Conservation (phyloP, 2,113 vertebrate species). For the Phylloscopus trochilus region DNA sequence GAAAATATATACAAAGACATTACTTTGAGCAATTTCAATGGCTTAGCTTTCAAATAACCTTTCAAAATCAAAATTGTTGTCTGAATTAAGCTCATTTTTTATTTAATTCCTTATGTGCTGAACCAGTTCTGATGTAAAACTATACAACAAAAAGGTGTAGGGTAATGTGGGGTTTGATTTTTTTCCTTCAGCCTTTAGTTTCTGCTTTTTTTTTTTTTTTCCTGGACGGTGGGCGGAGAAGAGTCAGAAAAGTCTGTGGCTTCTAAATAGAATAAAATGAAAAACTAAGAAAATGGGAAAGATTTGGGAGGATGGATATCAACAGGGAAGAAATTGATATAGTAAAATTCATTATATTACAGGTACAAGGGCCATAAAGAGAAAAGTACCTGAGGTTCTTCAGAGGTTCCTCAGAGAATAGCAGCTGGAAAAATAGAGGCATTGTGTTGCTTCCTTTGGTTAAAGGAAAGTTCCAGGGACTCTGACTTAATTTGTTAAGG, state of each 20-base stretch:
- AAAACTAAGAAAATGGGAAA: neutral
- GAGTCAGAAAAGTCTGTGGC: neutral
- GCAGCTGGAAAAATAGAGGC: neutral
- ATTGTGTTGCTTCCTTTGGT: neutral
- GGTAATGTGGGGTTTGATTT: rapidly evolving
- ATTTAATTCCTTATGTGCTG: neutral
- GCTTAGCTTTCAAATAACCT: neutral
- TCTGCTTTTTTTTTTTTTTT: neutral
- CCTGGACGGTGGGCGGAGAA: rapidly evolving
- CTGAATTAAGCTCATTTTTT: neutral
- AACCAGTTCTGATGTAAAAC: neutral
- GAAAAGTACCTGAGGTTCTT: neutral
- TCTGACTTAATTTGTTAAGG: neutral
- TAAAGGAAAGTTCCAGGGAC: neutral
- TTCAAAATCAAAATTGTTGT: neutral
- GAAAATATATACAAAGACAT: rapidly evolving
- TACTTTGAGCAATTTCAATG: neutral
- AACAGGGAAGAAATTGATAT: neutral
- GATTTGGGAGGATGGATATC: neutral
- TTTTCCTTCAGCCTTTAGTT: neutral
- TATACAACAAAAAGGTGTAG: neutral
- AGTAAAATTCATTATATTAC: neutral
- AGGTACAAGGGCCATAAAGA: neutral
- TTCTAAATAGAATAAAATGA: neutral
- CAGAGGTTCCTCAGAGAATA: neutral